phyloP scores from a whole-genome alignment of 2,797 vertebrate species.

The Sandelia bainsii region DNA sequence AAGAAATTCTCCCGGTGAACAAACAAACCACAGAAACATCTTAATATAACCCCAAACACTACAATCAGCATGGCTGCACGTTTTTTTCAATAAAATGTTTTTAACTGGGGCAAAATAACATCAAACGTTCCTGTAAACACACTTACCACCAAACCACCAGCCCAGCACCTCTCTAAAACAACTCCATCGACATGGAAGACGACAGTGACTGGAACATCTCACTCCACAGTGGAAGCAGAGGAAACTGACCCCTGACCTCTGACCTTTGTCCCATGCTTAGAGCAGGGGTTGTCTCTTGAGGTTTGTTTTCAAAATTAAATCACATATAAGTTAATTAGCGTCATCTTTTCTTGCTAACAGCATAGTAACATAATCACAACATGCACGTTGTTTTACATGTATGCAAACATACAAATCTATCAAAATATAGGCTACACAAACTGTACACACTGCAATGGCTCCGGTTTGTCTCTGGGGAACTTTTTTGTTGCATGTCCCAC shows the following conservation, averaged over 20 bases:
- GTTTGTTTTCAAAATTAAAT: constrained; percentile 30
- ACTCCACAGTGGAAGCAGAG: constrained; percentile 41
- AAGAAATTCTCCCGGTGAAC: constrained; percentile 16
- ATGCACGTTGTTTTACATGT: not conserved
- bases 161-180: constrained; percentile 1
- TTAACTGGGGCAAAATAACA: not conserved
- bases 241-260: constrained; percentile 50
- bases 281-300: constrained; percentile 20
- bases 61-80: not conserved
- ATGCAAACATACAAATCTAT: not conserved
- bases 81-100: not conserved
- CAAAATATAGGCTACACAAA: not conserved
- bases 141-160: not conserved
- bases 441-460: too few relatives aligned
- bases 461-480: too few relatives aligned
- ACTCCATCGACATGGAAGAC: constrained; percentile 19
- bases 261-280: constrained; percentile 37
- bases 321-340: not conserved
- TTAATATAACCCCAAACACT: constrained; percentile 17
- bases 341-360: not conserved
- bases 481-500: too few relatives aligned
- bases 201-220: constrained; percentile 58
- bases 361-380: not conserved
- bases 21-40: constrained; percentile 30
- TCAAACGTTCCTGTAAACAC: not conserved